These are phyloP conservation scores for Drosophila seguyi DNA, from an alignment of 1,140 invertebrate genomes.

Conservation along the genomic window DNA sequence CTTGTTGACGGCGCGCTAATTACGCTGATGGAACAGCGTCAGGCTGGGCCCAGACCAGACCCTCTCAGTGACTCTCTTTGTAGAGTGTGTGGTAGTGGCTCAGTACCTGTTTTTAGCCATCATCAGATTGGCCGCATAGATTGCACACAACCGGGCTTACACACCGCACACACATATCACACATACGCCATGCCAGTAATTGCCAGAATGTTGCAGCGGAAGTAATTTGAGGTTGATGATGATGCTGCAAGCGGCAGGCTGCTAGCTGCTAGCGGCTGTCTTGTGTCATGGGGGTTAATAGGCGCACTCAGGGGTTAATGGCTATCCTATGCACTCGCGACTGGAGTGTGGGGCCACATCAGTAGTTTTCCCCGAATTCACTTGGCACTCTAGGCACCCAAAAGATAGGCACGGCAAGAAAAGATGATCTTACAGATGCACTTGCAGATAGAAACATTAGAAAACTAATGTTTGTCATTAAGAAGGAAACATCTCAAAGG, in stretches of 20 bases:
- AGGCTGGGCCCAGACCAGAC: conserved; percentile 5
- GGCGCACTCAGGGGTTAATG: conserved; percentile 67
- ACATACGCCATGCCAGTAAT: conserved; percentile 56
- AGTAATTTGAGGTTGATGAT: conserved; percentile 79
- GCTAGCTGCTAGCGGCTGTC: conserved; percentile 16
- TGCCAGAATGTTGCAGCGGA: conserved; percentile 77
- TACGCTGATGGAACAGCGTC: conserved; percentile 72
- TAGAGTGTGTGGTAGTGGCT: not conserved
- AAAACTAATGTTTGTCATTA: not conserved
- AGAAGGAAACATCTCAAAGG: not conserved
- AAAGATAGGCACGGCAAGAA: conserved; percentile 1
- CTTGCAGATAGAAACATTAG: not conserved
- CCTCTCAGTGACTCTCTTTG: conserved; percentile 8
- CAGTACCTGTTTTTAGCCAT: conserved; percentile 48
- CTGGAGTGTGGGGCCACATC: conserved; percentile 10
- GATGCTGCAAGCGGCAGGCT: conserved; percentile 42
- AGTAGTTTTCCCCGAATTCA: conserved; percentile 33
- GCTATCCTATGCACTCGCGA: conserved; percentile 60
- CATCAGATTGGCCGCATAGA: conserved; percentile 59
- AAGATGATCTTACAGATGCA: not conserved
- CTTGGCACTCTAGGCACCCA: not conserved
- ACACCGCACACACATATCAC: not conserved
- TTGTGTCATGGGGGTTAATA: conserved; percentile 63
- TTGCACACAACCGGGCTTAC: conserved; percentile 34
- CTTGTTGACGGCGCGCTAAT: conserved; percentile 67